Percentiles rank a stretch among this genome's conserved stretches.
Evolutionary conservation across 2,888 invertebrate genomes (phyloP).

Genomic region (Troilus luridus): DNA sequence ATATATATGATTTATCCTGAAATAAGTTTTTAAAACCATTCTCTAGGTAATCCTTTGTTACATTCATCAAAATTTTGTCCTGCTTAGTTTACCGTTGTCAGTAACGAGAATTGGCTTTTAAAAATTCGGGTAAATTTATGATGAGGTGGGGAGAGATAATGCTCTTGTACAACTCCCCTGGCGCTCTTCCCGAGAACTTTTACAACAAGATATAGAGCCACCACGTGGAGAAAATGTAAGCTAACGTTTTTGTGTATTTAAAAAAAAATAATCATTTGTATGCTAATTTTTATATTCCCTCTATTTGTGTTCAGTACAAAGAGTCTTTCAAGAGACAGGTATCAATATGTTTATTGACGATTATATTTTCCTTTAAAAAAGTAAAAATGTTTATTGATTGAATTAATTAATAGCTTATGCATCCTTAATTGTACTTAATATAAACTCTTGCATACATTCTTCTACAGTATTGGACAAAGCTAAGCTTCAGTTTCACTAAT

Average conservation of each 20-base stretch:
- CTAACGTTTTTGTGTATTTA: background rate
- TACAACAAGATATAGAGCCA: background rate
- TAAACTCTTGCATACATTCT: too few species aligned
- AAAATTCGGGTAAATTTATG: background rate
- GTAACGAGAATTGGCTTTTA: background rate
- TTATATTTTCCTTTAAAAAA: too few species aligned
- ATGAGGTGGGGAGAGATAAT: background rate
- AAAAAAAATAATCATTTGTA: background rate
- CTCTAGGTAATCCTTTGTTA: background rate
- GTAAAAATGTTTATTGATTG: too few species aligned
- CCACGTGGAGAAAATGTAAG: slow-evolving; percentile 12
- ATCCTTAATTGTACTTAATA: too few species aligned
- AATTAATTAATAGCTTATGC: too few species aligned
- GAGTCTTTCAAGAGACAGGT: too few species aligned
- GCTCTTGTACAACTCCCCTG: background rate
- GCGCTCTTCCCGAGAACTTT: background rate
- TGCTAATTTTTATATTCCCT: too few species aligned
- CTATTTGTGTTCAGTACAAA: too few species aligned
- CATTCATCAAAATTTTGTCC: background rate
- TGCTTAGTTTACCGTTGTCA: background rate
- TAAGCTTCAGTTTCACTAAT: too few species aligned
- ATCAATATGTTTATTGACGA: too few species aligned
- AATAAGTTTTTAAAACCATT: background rate
- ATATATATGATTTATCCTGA: too few species aligned
- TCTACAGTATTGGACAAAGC: too few species aligned